Base-by-base conservation (phyloP, 2,113 vertebrate species). In the Kryptolebias marmoratus region DNA sequence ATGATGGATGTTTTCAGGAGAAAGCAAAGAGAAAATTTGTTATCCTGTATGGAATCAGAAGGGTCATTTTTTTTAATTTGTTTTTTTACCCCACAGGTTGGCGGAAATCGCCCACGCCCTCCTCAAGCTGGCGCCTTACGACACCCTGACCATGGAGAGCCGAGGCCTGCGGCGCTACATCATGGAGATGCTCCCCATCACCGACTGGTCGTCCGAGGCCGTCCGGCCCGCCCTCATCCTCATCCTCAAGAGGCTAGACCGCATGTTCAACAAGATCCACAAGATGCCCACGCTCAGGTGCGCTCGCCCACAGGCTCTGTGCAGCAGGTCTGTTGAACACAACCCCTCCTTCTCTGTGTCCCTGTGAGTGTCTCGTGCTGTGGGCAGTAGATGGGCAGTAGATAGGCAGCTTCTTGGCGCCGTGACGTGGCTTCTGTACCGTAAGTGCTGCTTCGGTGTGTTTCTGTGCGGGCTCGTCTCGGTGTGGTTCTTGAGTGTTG, bases 261-360 rank as follows among this genome's bases (percentile, higher is more conserved):
- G 98, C 93, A 99, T 99, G 97, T 99, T 99, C 94, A 99, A 98
- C 96, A 99, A 99, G 94, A 99, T 99, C 88, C 98, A 99, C 94
- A 99, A 99, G 94, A 99, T 99, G 98, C 98, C 98, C 60, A 99
- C 98, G 84, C 83, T 99, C 95, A 98, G 98, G 98, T 99, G 93
- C 96, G 96, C 90, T 89, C 91, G 90, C 87, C 91, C 90, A 70
- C 91, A 93, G 87, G 92, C 92, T 85, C 81, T 94, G 72, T 92
- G 90, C 90, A 88, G 86, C 91, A 94, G 92, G 94, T 94, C 93
- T 90, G 93, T 94, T 88, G 70, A 85, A 84, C 65, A 81, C 77
- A 3, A 73, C 66, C 72, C 70, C 68, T 60, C 62, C 72, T 65
- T 80, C 76, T 83, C 77, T 65, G 83, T 84, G 56, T 87, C 64